phyloP scores from a whole-genome alignment of 2,888 invertebrate genomes.

The Eutolmus rufibarbis region DNA sequence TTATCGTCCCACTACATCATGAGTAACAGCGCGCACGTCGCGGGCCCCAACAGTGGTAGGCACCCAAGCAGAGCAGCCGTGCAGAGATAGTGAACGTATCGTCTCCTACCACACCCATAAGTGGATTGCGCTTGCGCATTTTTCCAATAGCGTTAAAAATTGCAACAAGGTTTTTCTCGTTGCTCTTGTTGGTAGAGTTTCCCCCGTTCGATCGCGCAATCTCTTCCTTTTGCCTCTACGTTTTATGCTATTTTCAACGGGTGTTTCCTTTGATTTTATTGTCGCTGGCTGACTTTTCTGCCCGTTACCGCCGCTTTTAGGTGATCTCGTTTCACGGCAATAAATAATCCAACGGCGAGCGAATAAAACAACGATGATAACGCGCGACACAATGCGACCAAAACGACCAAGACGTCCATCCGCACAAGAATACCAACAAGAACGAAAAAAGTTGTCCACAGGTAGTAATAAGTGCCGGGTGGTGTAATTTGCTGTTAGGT shows the following conservation, averaged over 20 bases:
- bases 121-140: conserved; percentile 45
- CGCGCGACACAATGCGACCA: conserved; percentile 31
- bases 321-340: conserved; percentile 42
- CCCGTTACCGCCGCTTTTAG: conserved; percentile 24
- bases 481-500: conserved; percentile 43
- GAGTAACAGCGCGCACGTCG: conserved; percentile 6
- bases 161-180: conserved; percentile 45
- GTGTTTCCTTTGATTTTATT: conserved; percentile 29
- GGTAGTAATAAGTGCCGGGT: conserved; percentile 37
- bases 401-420: conserved; percentile 1
- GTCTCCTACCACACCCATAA: conserved; percentile 49
- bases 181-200: conserved; percentile 16
- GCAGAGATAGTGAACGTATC: conserved; percentile 32
- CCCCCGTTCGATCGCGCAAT: neutral
- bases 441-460: conserved; percentile 15
- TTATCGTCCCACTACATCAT: conserved; percentile 43
- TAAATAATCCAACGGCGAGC: conserved; percentile 37
- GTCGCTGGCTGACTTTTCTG: conserved; percentile 3
- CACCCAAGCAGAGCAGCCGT: conserved; percentile 36
- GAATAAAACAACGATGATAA: conserved; percentile 24
- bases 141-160: conserved; percentile 34
- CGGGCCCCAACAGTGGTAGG: neutral
- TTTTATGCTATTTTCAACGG: conserved; percentile 15
- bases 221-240: neutral
- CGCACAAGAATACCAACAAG: conserved; percentile 14